Evolutionary conservation across 2,888 invertebrate species (phyloP).

Genomic region (Candidula unifasciata): DNA sequence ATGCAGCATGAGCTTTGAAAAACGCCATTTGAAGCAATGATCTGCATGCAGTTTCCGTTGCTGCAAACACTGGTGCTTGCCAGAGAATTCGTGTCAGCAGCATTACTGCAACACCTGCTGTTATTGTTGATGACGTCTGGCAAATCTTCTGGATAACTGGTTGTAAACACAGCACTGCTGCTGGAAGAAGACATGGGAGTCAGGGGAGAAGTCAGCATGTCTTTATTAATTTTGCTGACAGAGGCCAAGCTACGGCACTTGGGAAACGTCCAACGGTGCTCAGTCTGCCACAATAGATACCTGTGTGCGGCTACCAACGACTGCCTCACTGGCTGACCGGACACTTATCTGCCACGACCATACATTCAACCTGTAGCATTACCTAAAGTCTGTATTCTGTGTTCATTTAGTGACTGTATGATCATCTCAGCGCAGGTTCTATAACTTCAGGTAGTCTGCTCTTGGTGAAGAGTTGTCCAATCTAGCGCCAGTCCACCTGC

Average conservation of each 20-base stretch:
- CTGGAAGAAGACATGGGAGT: neutral
- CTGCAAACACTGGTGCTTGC: neutral
- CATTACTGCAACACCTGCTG: no score
- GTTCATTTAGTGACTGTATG: no score
- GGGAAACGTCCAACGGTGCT: no score
- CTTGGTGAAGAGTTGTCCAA: no score
- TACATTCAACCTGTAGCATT: no score
- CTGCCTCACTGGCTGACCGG: no score
- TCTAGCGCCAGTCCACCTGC: no score
- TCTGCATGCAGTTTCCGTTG: neutral
- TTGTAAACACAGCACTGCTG: neutral
- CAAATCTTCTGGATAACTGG: neutral
- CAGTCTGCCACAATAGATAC: no score
- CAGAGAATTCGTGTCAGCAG: neutral
- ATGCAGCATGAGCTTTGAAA: constrained; percentile 2
- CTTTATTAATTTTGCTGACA: neutral
- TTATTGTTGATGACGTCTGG: constrained; percentile 9
- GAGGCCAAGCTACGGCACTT: neutral
- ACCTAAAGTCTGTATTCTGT: no score
- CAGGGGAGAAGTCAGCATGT: neutral
- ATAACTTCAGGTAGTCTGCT: neutral
- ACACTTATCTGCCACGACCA: no score
- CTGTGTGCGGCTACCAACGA: no score
- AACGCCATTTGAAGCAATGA: neutral
- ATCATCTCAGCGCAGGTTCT: no score